Evolutionary conservation across 2,888 invertebrate genomes (phyloP), one percentile per base, ranked within the genome.

Genomic region (Empis stercorea): DNA sequence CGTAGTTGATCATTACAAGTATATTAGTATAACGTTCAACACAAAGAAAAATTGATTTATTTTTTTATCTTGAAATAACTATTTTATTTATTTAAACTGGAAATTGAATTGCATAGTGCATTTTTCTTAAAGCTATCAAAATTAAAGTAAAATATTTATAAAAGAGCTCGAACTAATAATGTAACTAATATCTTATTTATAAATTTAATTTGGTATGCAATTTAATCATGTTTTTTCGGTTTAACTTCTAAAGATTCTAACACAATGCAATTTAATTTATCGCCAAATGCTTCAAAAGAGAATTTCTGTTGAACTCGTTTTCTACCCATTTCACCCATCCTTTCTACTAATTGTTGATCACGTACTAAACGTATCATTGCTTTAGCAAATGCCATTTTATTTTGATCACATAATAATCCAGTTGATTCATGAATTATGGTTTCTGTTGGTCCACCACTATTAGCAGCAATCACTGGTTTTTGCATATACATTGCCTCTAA

Each of bases 401-500:
- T 74, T 1, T 84, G 73, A 41, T 84, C 78, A 57, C 87, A 86
- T 2, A 94, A 70, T 58, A 79, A 89, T 1, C 93, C 93, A 0
- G 89, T 92, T 1, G 79, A 74, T 44, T 78, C 79, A 70, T 89
- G 74, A 2, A 69, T 65, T 43, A 99, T 75, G 0, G 99, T 95
- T 68, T 99, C 99, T 2, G 80, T 80, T 0, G 99, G 99, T 0
- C 99, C 99, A 23, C 99, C 99, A 59, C 87, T 89, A 59, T 91
- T 87, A 1, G 89, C 84, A 0, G 99, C 99, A 54, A 99, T 81
- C 0, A 99, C 95, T 5, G 97, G 95, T 60, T 89, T 87, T 4
- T 78, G 75, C 63, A 84, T 81, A 63, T 89, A 89, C 99, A 99
- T 99, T 0, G 96, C 95, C 73, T 99, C 99, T 46, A 99, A 73